Evolutionary conservation across 2,113 vertebrate species (phyloP), one percentile per base, ranked within the genome.

Genomic region (Osmerus mordax): DNA sequence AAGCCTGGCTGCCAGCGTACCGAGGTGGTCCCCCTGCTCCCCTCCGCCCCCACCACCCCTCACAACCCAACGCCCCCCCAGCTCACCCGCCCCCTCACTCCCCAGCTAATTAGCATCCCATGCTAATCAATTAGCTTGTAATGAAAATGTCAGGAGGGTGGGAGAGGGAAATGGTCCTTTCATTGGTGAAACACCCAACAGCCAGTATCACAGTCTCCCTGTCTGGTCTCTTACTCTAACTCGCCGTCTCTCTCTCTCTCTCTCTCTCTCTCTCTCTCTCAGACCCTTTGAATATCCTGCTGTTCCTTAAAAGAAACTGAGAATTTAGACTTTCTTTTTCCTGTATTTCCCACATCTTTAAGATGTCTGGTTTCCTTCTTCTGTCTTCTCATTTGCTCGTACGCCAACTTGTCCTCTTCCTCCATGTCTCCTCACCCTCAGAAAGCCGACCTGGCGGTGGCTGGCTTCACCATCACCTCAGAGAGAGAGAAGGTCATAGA

Each of bases 401-500:
- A 2, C 19, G 7, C 23, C 23, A n/a, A n/a, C 60, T 12, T 4
- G 3, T n/a, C 65, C 32, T 78, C 62, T 79, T 19, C 65, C 41
- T 72, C 55, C 75, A 60, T 72, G 56, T 76, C 71, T 21, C 71
- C 29, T 28, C 79, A 73, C 75, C 80, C 0, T 73, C 90, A 98
- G 96, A 98, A 98, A 89, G 96, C 96, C 1, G 96, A 97, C 86
- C 91, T 97, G 87, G 96, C 96, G 0, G 95, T 96, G 71, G 96
- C 96, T 0, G 94, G 93, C 0, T 98, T 98, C 90, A 98, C 96
- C 88, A 98, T 98, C 91, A 98, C 96, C 0, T 96, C 96, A 0
- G 96, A 97, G 84, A 87, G 96, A 55, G 96, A 98, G 89, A 98
- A 98, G 80, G 95, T 98, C 78, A 98, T 98, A 21, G 96, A 98